Base-by-base conservation (phyloP, 2,888 invertebrate species). In the Tetanocera ferruginea region DNA sequence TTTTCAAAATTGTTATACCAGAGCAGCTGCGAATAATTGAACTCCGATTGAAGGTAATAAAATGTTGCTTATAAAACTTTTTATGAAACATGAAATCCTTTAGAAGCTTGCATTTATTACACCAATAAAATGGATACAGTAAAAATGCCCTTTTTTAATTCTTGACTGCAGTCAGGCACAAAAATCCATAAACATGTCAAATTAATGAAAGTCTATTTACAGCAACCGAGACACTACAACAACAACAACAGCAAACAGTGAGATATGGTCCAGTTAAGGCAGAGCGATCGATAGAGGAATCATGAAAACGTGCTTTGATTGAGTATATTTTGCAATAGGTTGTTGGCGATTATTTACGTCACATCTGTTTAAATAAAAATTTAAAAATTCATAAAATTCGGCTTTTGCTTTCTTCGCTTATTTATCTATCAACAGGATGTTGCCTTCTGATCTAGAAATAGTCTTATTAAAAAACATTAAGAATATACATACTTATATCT, bases 341-440 rank as follows among this genome's bases (percentile, higher is more conserved):
- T 19, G 62, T 14, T 25, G 62, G 25, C 51, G 25, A 51, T 51
- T 25, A 69, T 69, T 69, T 14, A 51, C 69, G 25, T 69, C 49
- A 69, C 69, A 69, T 69, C 69, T 69, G 69, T 69, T 17, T 17
- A 69, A 69, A 69, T 69, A 69, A 69, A 69, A 69, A n/a, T 51
- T 69, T 28, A 5, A 25, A n/a, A 69, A 37, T 34, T 66, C 23
- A 55, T 19, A 1, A 55, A 19, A 9, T 64, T 31, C 34, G n/a
- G 9, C 57, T 25, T 60, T 11, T 43, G 43, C 3, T 43, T 43
- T 11, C 6, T 43, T 43, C 3, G 14, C 43, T 43, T 43, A 2
- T 43, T 14, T 3, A 11, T 11, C 3, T 43, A 43, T 43, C 11
- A 43, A 11, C 11, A 43, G 2, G 43, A 43, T 43, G 11, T 6